Evolutionary conservation across 2,888 invertebrate species (phyloP).

Genomic region (Chouioia cunea): DNA sequence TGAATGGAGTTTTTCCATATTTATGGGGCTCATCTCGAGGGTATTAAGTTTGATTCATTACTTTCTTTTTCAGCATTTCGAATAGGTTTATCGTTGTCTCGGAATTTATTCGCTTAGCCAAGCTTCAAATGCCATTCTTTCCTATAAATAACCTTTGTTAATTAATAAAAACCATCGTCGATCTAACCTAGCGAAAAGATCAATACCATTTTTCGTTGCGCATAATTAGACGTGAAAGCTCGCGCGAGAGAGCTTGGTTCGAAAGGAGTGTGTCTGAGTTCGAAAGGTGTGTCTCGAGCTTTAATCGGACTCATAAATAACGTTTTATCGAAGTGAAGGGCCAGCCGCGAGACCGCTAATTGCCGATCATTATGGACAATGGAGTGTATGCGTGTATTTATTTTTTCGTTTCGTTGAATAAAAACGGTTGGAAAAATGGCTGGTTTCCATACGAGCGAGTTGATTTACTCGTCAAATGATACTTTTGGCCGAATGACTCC

Average conservation of each 20-base stretch:
- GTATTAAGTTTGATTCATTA: too few species aligned
- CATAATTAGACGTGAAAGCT: conserved; percentile 29
- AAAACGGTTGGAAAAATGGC: conserved; percentile 11
- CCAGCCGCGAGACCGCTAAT: conserved; percentile 56
- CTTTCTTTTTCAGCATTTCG: too few species aligned
- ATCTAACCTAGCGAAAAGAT: neutral
- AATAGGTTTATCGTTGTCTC: too few species aligned
- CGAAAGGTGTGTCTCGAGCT: conserved; percentile 60
- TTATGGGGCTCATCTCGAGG: neutral
- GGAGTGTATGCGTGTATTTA: neutral
- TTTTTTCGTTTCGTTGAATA: conserved; percentile 20
- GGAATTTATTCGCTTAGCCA: too few species aligned
- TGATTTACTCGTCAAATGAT: conserved; percentile 23
- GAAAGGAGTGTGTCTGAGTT: conserved; percentile 41
- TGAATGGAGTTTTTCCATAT: neutral
- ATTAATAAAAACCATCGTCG: neutral
- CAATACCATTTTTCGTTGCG: neutral
- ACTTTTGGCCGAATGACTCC: conserved; percentile 22
- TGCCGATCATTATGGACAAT: conserved; percentile 61
- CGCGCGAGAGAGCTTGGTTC: neutral
- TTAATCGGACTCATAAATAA: conserved; percentile 65
- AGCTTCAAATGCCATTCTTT: too few species aligned
- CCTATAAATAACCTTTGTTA: too few species aligned
- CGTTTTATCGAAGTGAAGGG: conserved; percentile 57
- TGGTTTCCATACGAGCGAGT: neutral